Evolutionary conservation across 2,888 invertebrate genomes (phyloP).

Genomic region (Thymelicus lineola): DNA sequence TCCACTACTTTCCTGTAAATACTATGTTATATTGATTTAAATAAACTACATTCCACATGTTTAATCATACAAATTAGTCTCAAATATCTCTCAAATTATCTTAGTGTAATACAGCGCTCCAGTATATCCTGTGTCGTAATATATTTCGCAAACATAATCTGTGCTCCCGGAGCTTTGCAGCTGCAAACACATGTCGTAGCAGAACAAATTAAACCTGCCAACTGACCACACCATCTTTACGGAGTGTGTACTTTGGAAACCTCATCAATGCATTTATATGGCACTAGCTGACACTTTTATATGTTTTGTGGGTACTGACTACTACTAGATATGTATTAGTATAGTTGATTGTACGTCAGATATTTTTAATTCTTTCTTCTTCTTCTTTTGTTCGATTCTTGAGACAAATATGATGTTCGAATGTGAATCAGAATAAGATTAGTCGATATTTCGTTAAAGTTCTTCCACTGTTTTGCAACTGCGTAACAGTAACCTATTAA

Average conservation of each 20-base stretch:
- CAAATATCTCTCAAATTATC: constrained; percentile 1
- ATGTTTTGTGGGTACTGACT: too few relatives aligned
- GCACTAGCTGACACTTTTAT: too few relatives aligned
- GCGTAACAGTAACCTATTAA: too few relatives aligned
- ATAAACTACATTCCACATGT: neutral
- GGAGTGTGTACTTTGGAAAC: neutral
- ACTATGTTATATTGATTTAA: neutral
- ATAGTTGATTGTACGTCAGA: too few relatives aligned
- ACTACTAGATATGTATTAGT: too few relatives aligned
- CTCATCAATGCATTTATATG: neutral
- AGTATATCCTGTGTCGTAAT: neutral
- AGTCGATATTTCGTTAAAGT: too few relatives aligned
- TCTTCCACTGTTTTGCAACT: too few relatives aligned
- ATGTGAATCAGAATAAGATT: too few relatives aligned
- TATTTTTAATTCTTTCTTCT: too few relatives aligned
- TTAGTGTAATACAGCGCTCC: neutral
- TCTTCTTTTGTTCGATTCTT: too few relatives aligned
- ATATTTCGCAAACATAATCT: constrained; percentile 11
- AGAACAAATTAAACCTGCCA: constrained; percentile 11
- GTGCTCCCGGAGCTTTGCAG: neutral
- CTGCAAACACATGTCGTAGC: constrained; percentile 7
- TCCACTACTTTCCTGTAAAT: too few relatives aligned
- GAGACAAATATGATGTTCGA: too few relatives aligned
- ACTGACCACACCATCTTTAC: neutral
- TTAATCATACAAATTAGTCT: neutral